A percentile compares a stretch with the other conserved stretches of the same genome.
Evolutionary conservation across 1,140 invertebrate genomes (phyloP).

Genomic region (Aradophagus sp.): DNA sequence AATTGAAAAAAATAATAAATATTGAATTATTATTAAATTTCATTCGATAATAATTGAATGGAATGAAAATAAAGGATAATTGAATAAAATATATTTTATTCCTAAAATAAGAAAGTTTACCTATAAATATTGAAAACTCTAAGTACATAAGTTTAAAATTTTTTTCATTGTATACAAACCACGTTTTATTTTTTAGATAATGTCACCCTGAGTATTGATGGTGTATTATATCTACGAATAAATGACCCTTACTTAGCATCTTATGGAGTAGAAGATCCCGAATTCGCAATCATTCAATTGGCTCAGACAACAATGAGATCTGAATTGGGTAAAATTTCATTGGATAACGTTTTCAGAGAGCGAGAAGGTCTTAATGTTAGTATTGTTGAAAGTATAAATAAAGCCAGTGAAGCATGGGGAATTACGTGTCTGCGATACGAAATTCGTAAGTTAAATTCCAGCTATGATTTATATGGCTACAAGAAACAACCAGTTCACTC

Average conservation of each 20-base stretch:
- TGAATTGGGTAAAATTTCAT: slow-evolving; percentile 97
- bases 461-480: too few species aligned
- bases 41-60: too few species aligned
- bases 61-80: too few species aligned
- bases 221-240: slow-evolving; percentile 96
- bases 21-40: too few species aligned
- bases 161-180: slow-evolving; percentile 2
- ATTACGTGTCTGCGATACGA: slow-evolving; percentile 98
- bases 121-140: too few species aligned
- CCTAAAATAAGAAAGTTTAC: too few species aligned
- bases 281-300: slow-evolving; percentile 98
- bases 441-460: slow-evolving; percentile 86
- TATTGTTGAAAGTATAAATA: slow-evolving; percentile 98
- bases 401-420: slow-evolving; percentile 98
- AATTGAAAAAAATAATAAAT: too few species aligned
- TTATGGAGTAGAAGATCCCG: slow-evolving; percentile 99
- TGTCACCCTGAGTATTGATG: slow-evolving; percentile 97
- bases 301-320: slow-evolving; percentile 99
- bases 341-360: slow-evolving; percentile 98
- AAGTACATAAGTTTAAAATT: too few species aligned
- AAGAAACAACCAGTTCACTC: too few species aligned
- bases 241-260: slow-evolving; percentile 95
- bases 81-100: too few species aligned
- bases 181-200: slow-evolving; percentile 81
- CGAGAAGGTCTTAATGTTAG: slow-evolving; percentile 95